Conservation (phyloP, 1,140 invertebrate genomes). For the Saccostrea cuccullata region DNA sequence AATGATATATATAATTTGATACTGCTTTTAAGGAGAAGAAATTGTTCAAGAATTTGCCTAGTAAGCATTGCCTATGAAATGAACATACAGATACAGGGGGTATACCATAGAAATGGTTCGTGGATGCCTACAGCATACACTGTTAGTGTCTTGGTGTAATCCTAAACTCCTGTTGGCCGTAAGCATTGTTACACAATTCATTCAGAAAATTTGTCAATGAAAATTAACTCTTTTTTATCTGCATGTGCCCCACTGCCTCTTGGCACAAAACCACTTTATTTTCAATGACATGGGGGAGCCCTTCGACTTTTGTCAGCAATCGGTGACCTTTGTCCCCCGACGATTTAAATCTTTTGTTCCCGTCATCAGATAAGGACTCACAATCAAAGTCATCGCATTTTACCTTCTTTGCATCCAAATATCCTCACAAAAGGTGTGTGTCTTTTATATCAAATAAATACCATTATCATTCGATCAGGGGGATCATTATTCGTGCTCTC, state of each 20-base stretch:
- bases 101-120: neutral
- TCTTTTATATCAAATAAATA: constrained; percentile 33
- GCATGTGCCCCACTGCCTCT: constrained; percentile 6
- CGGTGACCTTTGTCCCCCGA: neutral
- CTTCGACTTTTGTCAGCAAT: constrained; percentile 13
- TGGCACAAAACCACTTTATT: constrained; percentile 4
- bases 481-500: constrained; percentile 1
- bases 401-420: constrained; percentile 22
- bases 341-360: constrained; percentile 23
- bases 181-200: constrained; percentile 26
- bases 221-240: constrained; percentile 31
- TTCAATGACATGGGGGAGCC: constrained; percentile 23
- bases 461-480: constrained; percentile 3
- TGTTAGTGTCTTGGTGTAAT: neutral
- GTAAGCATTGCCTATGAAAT: neutral
- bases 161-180: neutral
- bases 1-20: neutral
- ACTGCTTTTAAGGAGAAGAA: neutral
- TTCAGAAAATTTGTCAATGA: constrained; percentile 32
- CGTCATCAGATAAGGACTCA: neutral
- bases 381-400: constrained; percentile 30
- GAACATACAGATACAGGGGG: constrained; percentile 10
- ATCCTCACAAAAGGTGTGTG: constrained; percentile 27
- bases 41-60: neutral
- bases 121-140: neutral